Base-by-base conservation (phyloP, 2,797 vertebrate species). In the Setipinna tenuifilis region DNA sequence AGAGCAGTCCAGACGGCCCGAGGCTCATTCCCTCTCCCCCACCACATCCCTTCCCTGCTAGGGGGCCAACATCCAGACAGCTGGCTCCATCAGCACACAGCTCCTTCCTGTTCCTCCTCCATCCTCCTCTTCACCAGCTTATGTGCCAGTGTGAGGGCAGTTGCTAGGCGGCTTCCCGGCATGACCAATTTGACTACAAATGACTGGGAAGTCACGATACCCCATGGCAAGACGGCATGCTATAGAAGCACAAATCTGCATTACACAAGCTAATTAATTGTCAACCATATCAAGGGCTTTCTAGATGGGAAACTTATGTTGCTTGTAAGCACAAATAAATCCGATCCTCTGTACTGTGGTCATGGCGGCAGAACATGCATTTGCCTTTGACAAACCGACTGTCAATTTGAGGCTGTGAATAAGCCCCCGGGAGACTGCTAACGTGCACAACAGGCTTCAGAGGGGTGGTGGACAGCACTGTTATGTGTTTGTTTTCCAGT, bases 141-240 rank as follows among this genome's bases (percentile, higher is more conserved):
- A 31, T 5, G 31, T 78, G 7, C 4, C 35, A 44, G 35, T 78
- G 71, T 21, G 71, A 44, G 19, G 31, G 28, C 68, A 6, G 17
- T 78, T 78, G 7, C 6, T 41, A 44, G 41, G 71, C 17, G 17
- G 31, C 71, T 12, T 75, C 68, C 68, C 28, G 35, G 31, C 71
- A 35, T 17, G 41, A 78, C 71, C 35, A 78, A 78, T 78, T 78
- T 44, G 6, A 19, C 71, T 78, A 35, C 31, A 78, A 78, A 78
- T 78, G 71, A 78, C 28, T 78, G 71, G 71, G 71, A 78, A 21
- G 19, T 21, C 17, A 6, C 41, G 35, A 35, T 17, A 78, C 17
- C 31, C 71, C 17, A 14, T 21, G 71, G 71, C 71, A 17, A 78
- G 71, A 17, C 5, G 16, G 35, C 71, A 78, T 9, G 16, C 71